Evolutionary conservation across 2,113 vertebrate genomes (phyloP), one percentile per base, ranked within the genome.

Genomic region (Cryptoleucopteryx plumbea): DNA sequence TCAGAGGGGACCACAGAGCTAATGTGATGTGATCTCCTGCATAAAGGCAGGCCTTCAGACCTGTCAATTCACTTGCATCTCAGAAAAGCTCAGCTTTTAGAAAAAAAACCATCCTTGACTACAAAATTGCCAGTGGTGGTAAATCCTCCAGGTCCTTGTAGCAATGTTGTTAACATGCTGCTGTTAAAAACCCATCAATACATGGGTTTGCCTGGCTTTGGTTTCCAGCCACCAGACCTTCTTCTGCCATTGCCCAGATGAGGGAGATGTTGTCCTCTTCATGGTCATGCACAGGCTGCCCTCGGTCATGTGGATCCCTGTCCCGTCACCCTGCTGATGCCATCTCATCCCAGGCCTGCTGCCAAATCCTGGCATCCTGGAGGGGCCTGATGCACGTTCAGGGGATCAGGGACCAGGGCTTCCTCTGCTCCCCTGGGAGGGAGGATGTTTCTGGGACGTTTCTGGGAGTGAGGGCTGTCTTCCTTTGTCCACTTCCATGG

Each of bases 11-110:
- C n/a, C 0, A 2, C 10, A 25, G 93, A 81, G 70, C 75, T 97
- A 62, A 94, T 38, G 45, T 67, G 86, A 50, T 73, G 86, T 71
- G 89, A 95, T 91, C 77, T 82, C 59, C 83, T 91, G 89, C 91
- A 93, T 81, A 84, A 88, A 88, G 62, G 59, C 25, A 3, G 67
- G 8, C 45, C 91, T 84, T 73, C 77, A 65, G 88, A 78, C 42
- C 77, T 89, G 89, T 63, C 89, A 82, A 1, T 45, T 70, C 53
- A n/a, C 50, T 62, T 3, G 7, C 38, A 20, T 50, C 77, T 55
- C 72, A 74, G 73, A 83, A 73, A 80, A 90, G 58, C 53, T 19
- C 43, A 68, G 58, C 58, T 95, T 65, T 58, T 42, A 81, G 63
- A 13, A 72, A 63, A 56, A 85, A 90, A 58, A 34, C 1, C 34